Conservation (phyloP, 2,888 invertebrate genomes). For the Gerris lacustris region DNA sequence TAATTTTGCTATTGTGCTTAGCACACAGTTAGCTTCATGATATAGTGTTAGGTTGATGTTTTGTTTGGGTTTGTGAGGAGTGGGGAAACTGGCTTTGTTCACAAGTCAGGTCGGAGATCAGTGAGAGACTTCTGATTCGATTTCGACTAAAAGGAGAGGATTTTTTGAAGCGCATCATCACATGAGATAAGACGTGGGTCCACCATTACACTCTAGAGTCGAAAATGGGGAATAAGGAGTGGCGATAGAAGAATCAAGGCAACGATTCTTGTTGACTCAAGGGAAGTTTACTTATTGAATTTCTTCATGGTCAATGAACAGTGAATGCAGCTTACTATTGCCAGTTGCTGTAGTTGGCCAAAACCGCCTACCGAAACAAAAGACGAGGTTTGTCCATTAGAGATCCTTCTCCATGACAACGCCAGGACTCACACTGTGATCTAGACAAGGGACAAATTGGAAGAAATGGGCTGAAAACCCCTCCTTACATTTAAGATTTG, state of each 20-base stretch:
- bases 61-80: too few species aligned
- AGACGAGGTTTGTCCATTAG: neutral
- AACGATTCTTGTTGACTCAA: constrained; percentile 10
- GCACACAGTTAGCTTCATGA: too few species aligned
- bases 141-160: neutral
- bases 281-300: neutral
- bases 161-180: neutral
- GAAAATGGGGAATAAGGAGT: constrained; percentile 21
- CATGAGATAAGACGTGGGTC: neutral
- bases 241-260: constrained; percentile 18
- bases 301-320: neutral
- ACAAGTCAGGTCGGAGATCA: neutral
- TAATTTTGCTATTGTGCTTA: too few species aligned
- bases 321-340: neutral
- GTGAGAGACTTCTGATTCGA: neutral
- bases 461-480: constrained; percentile 8
- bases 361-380: constrained; percentile 31
- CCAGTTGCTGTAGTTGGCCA: constrained; percentile 30
- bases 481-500: constrained; percentile 7
- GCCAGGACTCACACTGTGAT: constrained; percentile 23
- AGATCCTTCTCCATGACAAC: neutral
- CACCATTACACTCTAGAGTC: constrained; percentile 15
- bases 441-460: constrained; percentile 18
- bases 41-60: too few species aligned
- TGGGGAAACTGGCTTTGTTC: too few species aligned